Conservation (phyloP, 2,113 vertebrate species). For the Oriolus oriolus region DNA sequence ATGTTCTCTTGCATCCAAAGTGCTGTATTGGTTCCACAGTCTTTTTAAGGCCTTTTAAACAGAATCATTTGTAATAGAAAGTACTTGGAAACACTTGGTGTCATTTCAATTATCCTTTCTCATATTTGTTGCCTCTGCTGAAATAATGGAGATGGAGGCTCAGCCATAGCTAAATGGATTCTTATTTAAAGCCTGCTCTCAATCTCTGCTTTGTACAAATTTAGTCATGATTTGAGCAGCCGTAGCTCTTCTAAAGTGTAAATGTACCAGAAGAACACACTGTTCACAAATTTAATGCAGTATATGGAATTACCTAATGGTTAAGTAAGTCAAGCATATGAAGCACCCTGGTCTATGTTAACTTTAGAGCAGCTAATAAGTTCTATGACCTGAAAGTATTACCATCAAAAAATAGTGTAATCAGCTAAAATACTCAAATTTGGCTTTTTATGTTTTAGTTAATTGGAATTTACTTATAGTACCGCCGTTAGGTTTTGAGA, state of each 20-base stretch:
- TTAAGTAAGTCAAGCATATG: background rate
- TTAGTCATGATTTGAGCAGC: background rate
- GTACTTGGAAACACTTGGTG: background rate
- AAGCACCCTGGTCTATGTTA: background rate
- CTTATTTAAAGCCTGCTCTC: background rate
- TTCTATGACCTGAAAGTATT: background rate
- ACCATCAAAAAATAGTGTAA: background rate
- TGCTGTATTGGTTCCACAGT: background rate
- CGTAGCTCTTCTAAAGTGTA: background rate
- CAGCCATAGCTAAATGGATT: background rate
- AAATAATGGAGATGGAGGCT: background rate
- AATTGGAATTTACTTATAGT: background rate
- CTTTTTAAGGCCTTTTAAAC: background rate
- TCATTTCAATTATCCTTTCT: background rate
- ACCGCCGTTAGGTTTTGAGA: background rate
- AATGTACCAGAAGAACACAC: background rate
- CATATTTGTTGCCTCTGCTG: background rate
- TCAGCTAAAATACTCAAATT: background rate
- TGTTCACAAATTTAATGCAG: background rate
- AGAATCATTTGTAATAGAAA: background rate
- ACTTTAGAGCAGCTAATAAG: background rate
- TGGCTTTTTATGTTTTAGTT: background rate
- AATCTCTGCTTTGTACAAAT: background rate
- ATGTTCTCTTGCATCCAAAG: background rate
- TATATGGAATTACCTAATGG: background rate